A percentile compares a stretch with the other conserved stretches of the same genome.
phyloP scores from a whole-genome alignment of 2,888 invertebrate species.

The Bellardia bayeri region DNA sequence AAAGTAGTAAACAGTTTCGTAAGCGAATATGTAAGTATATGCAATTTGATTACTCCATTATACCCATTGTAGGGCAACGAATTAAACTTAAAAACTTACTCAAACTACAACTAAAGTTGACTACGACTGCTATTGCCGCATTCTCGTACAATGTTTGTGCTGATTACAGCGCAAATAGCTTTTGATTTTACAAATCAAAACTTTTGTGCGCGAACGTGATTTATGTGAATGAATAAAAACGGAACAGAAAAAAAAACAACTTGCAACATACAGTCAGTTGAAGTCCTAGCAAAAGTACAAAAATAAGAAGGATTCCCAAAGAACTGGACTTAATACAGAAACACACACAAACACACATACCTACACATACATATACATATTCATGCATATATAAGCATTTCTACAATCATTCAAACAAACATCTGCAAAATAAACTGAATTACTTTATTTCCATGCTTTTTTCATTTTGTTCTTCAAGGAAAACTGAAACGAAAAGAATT shows the following conservation, averaged over 20 bases:
- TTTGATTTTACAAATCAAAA: conserved; percentile 83
- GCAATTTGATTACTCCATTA: too few species aligned
- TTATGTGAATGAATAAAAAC: conserved; percentile 77
- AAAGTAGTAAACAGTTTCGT: too few species aligned
- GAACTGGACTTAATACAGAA: conserved; percentile 61
- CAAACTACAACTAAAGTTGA: conserved; percentile 48
- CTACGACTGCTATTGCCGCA: conserved; percentile 51
- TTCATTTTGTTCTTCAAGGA: not conserved
- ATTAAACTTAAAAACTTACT: conserved; percentile 33
- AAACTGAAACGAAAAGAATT: conserved; percentile 59
- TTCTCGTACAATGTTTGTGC: conserved; percentile 77
- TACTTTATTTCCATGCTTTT: conserved; percentile 54
- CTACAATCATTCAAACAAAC: conserved; percentile 40
- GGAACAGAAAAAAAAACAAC: conserved; percentile 22
- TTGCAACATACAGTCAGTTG: conserved; percentile 41
- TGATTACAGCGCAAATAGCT: conserved; percentile 77
- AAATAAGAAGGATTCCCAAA: conserved; percentile 53
- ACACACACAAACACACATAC: conserved; percentile 4
- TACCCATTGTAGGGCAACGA: conserved; percentile 21
- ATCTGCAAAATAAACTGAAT: conserved; percentile 56
- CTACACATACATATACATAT: not conserved
- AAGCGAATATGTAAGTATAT: not conserved
- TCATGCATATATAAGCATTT: conserved; percentile 3
- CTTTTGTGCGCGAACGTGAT: conserved; percentile 82
- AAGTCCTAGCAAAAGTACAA: conserved; percentile 43